phyloP scores from a whole-genome alignment of 2,888 invertebrate species.

The Dione vanillae region DNA sequence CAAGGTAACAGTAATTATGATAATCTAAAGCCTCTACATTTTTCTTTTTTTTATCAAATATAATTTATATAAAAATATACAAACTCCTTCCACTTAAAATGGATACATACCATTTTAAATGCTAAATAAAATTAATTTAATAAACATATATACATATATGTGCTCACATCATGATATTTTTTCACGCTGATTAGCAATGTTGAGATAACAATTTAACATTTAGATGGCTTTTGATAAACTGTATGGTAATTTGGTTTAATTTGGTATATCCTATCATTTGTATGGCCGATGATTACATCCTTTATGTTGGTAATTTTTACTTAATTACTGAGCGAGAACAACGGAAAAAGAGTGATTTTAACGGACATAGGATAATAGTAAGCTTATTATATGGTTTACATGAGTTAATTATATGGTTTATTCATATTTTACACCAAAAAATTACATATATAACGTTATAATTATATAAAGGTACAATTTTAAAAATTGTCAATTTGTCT shows the following conservation, averaged over 20 bases:
- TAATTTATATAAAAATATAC: too few species aligned
- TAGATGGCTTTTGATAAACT: conserved; percentile 23
- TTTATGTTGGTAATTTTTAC: conserved; percentile 12
- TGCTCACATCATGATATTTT: conserved; percentile 21
- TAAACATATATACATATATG: conserved; percentile 20
- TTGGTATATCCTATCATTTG: conserved; percentile 27
- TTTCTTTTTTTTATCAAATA: not conserved
- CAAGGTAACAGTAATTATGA: not conserved
- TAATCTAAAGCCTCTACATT: too few species aligned
- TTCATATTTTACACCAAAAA: not conserved
- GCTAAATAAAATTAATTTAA: conserved; percentile 13
- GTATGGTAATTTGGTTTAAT: conserved; percentile 28
- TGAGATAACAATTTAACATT: conserved; percentile 38
- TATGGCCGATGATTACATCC: conserved; percentile 20
- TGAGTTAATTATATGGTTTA: not conserved
- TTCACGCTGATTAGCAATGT: conserved; percentile 38
- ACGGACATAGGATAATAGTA: too few species aligned
- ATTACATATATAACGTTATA: not conserved
- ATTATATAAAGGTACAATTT: too few species aligned
- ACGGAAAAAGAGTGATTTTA: conserved; percentile 1
- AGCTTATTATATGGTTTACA: not conserved
- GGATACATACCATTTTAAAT: not conserved
- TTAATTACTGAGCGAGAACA: conserved; percentile 3
- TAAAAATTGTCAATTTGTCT: not conserved
- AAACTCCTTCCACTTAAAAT: too few species aligned